Percentiles rank a stretch among this genome's conserved stretches.
Evolutionary conservation across 2,113 vertebrate genomes (phyloP).

Genomic region (Tragelaphus strepsiceros): DNA sequence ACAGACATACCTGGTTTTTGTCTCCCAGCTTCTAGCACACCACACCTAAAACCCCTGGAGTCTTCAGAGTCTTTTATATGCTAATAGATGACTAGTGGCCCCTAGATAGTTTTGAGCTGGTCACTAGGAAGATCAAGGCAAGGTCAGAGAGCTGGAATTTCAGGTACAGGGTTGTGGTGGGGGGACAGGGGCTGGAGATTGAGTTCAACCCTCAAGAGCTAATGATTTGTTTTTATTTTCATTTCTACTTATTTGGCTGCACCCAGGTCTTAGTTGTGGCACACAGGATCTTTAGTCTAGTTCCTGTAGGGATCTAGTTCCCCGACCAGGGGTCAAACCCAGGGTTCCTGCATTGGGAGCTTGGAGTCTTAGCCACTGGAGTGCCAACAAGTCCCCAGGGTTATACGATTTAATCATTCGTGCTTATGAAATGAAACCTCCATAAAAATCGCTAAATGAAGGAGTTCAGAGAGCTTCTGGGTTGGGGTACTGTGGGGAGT

Average conservation of each 20-base stretch:
- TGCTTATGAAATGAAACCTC: background rate
- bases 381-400: background rate
- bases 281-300: background rate
- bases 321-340: background rate
- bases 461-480: background rate
- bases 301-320: background rate
- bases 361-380: background rate
- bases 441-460: background rate
- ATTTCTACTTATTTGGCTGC: background rate
- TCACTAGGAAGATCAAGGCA: background rate
- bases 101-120: background rate
- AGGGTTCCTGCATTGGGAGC: background rate
- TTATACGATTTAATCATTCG: background rate
- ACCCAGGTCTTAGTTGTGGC: background rate
- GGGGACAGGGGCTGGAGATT: background rate
- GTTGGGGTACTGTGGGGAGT: background rate
- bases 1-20: background rate
- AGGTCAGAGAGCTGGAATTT: background rate
- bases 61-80: background rate
- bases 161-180: background rate
- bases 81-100: background rate
- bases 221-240: background rate
- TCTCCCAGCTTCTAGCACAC: background rate
- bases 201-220: background rate
- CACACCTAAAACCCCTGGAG: background rate